phyloP scores from a whole-genome alignment of 2,888 invertebrate species.

The Callinectes sapidus region DNA sequence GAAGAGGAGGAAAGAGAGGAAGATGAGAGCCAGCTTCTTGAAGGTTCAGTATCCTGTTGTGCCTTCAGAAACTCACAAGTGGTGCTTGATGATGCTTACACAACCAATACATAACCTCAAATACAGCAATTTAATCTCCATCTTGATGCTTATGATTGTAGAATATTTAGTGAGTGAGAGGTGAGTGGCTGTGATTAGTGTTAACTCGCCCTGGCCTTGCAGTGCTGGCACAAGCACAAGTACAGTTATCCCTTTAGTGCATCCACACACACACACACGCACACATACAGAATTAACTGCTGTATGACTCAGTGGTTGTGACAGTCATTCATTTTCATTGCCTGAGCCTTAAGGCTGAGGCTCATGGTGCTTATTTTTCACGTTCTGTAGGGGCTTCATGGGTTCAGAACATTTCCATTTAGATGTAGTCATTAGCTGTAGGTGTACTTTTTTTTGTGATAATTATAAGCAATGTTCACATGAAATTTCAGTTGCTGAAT shows the following conservation, averaged over 20 bases:
- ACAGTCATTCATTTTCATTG: not conserved
- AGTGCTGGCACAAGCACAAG: not conserved
- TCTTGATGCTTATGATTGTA: not conserved
- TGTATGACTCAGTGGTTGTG: not conserved
- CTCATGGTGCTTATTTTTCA: not conserved
- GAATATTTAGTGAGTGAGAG: constrained; percentile 15
- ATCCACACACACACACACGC: not conserved
- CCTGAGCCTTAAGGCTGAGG: not conserved
- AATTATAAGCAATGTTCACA: constrained; percentile 16
- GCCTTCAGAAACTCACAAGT: constrained; percentile 50
- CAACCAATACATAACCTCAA: constrained; percentile 23
- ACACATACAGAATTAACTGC: not conserved
- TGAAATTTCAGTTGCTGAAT: not conserved
- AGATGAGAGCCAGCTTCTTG: constrained; percentile 52
- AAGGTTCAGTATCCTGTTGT: constrained; percentile 42
- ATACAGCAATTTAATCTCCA: not conserved
- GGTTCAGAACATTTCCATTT: constrained; percentile 7
- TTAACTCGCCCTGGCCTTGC: not conserved
- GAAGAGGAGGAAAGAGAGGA: constrained; percentile 41
- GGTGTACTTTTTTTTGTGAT: not conserved
- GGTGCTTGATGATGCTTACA: constrained; percentile 59
- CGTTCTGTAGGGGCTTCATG: not conserved
- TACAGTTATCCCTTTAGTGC: not conserved
- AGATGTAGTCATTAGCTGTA: constrained; percentile 10
- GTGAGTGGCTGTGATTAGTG: constrained; percentile 15